phyloP scores from a whole-genome alignment of 2,797 vertebrate genomes.

The Phataginus tetradactyla region DNA sequence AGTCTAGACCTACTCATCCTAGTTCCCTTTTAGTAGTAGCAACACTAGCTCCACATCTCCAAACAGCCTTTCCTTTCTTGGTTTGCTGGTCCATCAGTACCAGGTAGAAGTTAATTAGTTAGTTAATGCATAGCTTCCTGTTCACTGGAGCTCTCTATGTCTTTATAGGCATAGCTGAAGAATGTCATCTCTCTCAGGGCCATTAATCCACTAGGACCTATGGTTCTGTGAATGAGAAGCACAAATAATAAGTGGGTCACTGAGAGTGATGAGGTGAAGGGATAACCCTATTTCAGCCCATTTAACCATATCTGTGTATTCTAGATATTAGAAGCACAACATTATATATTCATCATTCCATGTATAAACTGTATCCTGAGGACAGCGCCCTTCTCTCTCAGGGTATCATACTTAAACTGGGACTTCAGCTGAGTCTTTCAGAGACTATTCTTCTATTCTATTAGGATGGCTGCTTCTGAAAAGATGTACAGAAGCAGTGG shows the following conservation, averaged over 20 bases:
- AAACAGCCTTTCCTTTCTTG: background rate
- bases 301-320: background rate
- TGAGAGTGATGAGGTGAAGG: background rate
- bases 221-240: background rate
- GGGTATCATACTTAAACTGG: background rate
- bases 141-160: background rate
- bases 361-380: background rate
- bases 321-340: background rate
- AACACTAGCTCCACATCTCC: background rate
- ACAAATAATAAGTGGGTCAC: background rate
- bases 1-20: background rate
- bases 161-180: background rate
- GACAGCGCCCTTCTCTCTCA: background rate
- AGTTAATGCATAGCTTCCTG: background rate
- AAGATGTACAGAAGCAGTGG: background rate
- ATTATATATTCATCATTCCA: background rate
- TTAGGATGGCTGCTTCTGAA: background rate
- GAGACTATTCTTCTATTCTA: background rate
- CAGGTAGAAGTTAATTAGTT: background rate
- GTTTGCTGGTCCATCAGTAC: background rate
- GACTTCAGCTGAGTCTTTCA: background rate
- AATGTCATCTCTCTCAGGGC: background rate
- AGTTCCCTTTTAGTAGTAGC: background rate
- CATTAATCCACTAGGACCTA: background rate
- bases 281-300: rapidly evolving